phyloP scores from a whole-genome alignment of 2,888 invertebrate genomes.

The Troglohyphantes excavatus region DNA sequence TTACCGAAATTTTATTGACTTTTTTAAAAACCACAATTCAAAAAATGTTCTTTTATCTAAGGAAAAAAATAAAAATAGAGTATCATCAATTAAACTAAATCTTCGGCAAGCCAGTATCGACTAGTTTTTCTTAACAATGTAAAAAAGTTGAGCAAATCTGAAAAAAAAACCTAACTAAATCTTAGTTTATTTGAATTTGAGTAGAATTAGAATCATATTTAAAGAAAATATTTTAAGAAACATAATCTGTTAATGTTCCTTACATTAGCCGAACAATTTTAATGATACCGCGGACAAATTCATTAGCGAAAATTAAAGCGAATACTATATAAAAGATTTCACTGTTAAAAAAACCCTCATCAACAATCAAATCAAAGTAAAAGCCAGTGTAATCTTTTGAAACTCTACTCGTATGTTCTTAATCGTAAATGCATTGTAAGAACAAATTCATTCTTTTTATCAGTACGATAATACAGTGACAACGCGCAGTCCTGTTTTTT shows the following conservation, averaged over 20 bases:
- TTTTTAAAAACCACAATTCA: not conserved
- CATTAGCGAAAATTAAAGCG: slow-evolving; percentile 74
- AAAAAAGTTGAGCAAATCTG: not conserved
- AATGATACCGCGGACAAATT: slow-evolving; percentile 74
- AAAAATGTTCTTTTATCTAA: not conserved
- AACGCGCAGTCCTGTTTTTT: slow-evolving; percentile 11
- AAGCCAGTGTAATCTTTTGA: slow-evolving; percentile 64
- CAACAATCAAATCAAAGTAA: slow-evolving; percentile 74
- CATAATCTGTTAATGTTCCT: slow-evolving; percentile 76
- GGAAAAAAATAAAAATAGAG: slow-evolving; percentile 45
- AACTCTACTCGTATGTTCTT: slow-evolving; percentile 55
- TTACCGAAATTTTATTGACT: not conserved
- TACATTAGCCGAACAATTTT: slow-evolving; percentile 73
- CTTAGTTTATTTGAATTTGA: slow-evolving; percentile 74
- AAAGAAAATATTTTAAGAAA: slow-evolving; percentile 76
- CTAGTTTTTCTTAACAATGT: slow-evolving; percentile 9
- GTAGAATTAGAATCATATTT: slow-evolving; percentile 67
- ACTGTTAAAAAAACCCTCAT: slow-evolving; percentile 27
- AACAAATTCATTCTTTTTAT: slow-evolving; percentile 67
- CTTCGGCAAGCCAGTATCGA: slow-evolving; percentile 1
- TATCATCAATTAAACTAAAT: slow-evolving; percentile 56
- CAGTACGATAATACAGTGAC: slow-evolving; percentile 44
- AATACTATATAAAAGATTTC: slow-evolving; percentile 39
- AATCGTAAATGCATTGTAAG: slow-evolving; percentile 55
- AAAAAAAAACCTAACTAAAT: slow-evolving; percentile 45